Base-by-base conservation (phyloP, 2,113 vertebrate species). In the Mesitornis unicolor region DNA sequence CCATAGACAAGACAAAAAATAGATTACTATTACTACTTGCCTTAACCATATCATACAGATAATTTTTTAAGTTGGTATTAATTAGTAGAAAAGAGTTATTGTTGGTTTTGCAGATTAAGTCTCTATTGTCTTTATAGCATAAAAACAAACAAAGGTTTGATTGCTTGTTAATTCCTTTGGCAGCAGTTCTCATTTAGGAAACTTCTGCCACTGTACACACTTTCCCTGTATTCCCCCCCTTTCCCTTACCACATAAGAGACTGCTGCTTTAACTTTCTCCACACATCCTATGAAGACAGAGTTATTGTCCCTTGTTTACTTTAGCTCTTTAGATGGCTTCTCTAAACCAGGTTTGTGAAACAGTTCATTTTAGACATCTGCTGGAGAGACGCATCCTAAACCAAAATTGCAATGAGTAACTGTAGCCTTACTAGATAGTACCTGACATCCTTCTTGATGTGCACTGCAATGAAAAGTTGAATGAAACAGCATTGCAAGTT, bases 281-380 rank as follows among this genome's bases (percentile, higher is more conserved):
- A 12, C 9, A 4, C 0, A 0, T 65, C 13, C 40, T 65, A 17
- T 1, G 5, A 40, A 61, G 60, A 48, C 53, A 75, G 60, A 53
- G 6, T 11, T 26, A 36, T 7, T 59, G 9, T 48, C 16, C 8
- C 17, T 64, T 83, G 6, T 79, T 81, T 33, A 35, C 67, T 71
- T 48, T 16, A 68, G 21, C 42, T 64, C 6, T 60, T 84, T 36
- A 68, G 22, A 35, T 64, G 33, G 2, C 43, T 81, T 84, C 26
- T 92, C 15, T 73, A 77, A 89, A 40, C 7, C 4, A 6, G 40
- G 29, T 45, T 31, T 14, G 24, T 79, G 33, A 77, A 63, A 17
- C 16, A 17, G 10, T 59, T 81, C 1, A 50, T 64, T 87, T 89
- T 73, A 25, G 13, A 9, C 7, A 64, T 35, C 54, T 84, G 10